A percentile compares a stretch with the other conserved stretches of the same genome.
These are phyloP conservation scores for Ophiothrix spiculata DNA, from an alignment of 35 echinoderm and acorn worm species.

Conservation along the genomic window DNA sequence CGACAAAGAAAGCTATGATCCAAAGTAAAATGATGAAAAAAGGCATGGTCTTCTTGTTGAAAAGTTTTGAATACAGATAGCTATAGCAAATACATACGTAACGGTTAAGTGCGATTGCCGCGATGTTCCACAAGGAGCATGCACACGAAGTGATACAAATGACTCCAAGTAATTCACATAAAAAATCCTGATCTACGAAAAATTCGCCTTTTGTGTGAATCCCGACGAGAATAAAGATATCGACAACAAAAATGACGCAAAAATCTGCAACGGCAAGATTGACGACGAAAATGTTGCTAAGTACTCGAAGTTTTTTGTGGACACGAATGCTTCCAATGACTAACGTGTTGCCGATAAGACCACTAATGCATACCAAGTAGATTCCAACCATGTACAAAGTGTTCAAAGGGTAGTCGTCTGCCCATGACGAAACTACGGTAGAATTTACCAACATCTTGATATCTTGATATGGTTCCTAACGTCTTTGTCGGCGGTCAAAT, in stretches of 20 bases:
- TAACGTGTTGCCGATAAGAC: slow-evolving; percentile 50
- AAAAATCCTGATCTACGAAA: slow-evolving; percentile 38
- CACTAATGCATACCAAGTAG: not conserved
- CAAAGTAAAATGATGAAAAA: slow-evolving; percentile 47
- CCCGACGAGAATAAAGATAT: slow-evolving; percentile 48
- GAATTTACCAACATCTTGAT: not conserved
- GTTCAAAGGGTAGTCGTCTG: not conserved
- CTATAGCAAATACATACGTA: slow-evolving; percentile 64
- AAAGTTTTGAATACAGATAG: slow-evolving; percentile 40
- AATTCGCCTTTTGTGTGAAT: slow-evolving; percentile 46
- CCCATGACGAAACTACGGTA: not conserved
- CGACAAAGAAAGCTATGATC: slow-evolving; percentile 58
- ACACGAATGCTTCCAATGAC: slow-evolving; percentile 53
- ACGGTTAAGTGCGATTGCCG: slow-evolving; percentile 44
- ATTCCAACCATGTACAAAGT: not conserved
- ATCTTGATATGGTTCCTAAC: too few species aligned
- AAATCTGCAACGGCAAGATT: slow-evolving; percentile 71
- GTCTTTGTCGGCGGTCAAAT: too few species aligned
- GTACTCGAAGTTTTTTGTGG: slow-evolving; percentile 43
- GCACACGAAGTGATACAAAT: slow-evolving; percentile 55
- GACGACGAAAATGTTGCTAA: slow-evolving; percentile 57
- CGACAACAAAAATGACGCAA: slow-evolving; percentile 49
- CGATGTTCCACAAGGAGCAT: slow-evolving; percentile 1
- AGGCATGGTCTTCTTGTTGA: slow-evolving; percentile 47
- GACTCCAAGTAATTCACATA: slow-evolving; percentile 76